Evolutionary conservation across 2,113 vertebrate genomes (phyloP).

Genomic region (Camelus bactrianus): DNA sequence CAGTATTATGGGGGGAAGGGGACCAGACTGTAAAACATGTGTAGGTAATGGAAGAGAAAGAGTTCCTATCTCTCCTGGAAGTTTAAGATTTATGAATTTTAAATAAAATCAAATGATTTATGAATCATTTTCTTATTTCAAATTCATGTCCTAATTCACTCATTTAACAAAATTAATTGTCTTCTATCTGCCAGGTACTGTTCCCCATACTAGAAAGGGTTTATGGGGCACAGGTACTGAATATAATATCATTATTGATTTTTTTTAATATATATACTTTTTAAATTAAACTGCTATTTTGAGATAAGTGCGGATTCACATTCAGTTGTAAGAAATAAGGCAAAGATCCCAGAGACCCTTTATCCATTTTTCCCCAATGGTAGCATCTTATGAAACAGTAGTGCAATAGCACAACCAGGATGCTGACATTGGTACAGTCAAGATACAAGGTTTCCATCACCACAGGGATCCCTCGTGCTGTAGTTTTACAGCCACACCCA

Average conservation of each 20-base stretch:
- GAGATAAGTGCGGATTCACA: not conserved
- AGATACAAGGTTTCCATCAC: not conserved
- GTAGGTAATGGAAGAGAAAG: not conserved
- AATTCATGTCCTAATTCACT: not conserved
- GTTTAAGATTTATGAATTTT: not conserved
- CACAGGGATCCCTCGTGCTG: not conserved
- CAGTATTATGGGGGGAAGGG: rapidly evolving
- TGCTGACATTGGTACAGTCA: not conserved
- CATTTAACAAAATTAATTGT: not conserved
- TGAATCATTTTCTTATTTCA: not conserved
- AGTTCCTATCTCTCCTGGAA: not conserved
- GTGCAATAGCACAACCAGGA: not conserved
- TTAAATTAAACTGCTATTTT: not conserved
- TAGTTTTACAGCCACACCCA: not conserved
- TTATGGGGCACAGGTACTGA: not conserved
- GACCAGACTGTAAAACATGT: not conserved
- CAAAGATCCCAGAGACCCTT: not conserved
- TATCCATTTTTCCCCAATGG: not conserved
- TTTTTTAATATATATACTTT: not conserved
- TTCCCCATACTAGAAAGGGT: not conserved
- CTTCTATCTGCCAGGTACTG: not conserved
- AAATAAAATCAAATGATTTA: not conserved
- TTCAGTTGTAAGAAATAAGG: not conserved
- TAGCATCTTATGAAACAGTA: not conserved
- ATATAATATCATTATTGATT: not conserved